These are phyloP conservation scores for Apostichopus japonicus DNA, from an alignment of 35 echinoderm and acorn worm genomes.

Conservation along the genomic window DNA sequence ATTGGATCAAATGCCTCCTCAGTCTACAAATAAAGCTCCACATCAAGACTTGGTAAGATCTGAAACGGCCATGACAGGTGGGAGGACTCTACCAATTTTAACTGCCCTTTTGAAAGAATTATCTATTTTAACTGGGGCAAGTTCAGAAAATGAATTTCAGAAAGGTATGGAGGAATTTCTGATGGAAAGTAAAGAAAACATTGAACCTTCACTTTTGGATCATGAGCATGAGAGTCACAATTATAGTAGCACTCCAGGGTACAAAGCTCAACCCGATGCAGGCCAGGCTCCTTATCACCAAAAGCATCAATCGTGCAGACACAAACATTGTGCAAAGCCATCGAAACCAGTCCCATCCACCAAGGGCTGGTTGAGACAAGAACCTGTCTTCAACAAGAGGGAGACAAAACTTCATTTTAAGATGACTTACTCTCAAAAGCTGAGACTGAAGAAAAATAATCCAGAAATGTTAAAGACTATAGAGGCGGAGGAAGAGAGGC, in stretches of 20 bases:
- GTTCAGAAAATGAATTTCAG: neutral
- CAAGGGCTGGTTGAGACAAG: constrained; percentile 77
- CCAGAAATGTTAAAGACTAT: constrained; percentile 66
- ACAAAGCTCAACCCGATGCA: constrained; percentile 16
- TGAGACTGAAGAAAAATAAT: constrained; percentile 80
- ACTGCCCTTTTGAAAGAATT: constrained; percentile 75
- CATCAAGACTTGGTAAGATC: neutral
- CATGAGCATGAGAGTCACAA: neutral
- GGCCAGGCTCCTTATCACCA: neutral
- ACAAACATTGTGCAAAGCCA: constrained; percentile 65
- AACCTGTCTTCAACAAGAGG: constrained; percentile 47
- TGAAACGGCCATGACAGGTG: neutral
- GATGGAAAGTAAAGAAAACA: constrained; percentile 26
- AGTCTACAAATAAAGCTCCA: neutral
- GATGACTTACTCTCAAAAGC: constrained; percentile 85
- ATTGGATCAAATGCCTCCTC: neutral
- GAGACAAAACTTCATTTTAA: constrained; percentile 74
- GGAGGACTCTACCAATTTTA: constrained; percentile 72
- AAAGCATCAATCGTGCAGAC: constrained; percentile 57
- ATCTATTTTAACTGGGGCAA: constrained; percentile 63
- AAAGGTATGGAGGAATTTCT: neutral
- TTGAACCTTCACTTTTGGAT: neutral
- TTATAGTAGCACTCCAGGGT: constrained; percentile 1
- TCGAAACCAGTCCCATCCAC: constrained; percentile 63
- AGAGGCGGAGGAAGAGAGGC: constrained; percentile 56